These are phyloP conservation scores for Montipora foliosa DNA, from an alignment of 64 coral and sea anemone species.

Conservation along the genomic window DNA sequence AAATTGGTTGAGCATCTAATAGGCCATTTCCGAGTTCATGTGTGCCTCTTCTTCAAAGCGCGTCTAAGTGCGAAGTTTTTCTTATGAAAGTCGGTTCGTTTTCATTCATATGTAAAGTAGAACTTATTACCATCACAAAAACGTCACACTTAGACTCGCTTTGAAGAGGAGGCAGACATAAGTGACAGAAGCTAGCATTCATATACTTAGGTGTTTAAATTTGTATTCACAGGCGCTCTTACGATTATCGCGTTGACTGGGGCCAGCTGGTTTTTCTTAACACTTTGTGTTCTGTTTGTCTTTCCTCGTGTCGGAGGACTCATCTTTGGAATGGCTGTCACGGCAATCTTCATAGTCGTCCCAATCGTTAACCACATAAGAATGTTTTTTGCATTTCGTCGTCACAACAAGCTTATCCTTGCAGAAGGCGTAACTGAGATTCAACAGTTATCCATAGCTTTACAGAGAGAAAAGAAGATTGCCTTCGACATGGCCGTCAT, in stretches of 20 bases:
- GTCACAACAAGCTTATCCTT: not conserved
- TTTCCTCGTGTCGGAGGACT: not conserved
- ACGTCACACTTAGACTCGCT: too few species aligned
- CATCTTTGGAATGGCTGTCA: not conserved
- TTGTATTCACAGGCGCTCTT: not conserved
- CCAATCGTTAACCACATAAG: not conserved
- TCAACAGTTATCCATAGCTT: not conserved
- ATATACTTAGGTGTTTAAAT: not conserved
- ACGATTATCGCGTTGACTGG: not conserved
- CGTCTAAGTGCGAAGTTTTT: too few species aligned
- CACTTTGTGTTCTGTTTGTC: not conserved
- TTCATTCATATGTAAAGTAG: too few species aligned
- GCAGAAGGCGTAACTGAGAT: not conserved
- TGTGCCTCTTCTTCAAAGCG: too few species aligned
- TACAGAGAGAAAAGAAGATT: not conserved
- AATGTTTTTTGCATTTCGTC: not conserved
- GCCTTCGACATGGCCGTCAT: not conserved
- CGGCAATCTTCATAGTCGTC: not conserved
- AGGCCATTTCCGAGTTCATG: too few species aligned
- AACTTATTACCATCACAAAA: too few species aligned
- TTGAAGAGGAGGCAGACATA: too few species aligned
- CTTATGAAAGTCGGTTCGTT: too few species aligned
- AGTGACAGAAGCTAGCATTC: too few species aligned
- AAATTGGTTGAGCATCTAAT: too few species aligned
- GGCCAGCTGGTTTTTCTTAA: conserved; percentile 15